Conservation (phyloP, 2,113 vertebrate species). For the Ia io region DNA sequence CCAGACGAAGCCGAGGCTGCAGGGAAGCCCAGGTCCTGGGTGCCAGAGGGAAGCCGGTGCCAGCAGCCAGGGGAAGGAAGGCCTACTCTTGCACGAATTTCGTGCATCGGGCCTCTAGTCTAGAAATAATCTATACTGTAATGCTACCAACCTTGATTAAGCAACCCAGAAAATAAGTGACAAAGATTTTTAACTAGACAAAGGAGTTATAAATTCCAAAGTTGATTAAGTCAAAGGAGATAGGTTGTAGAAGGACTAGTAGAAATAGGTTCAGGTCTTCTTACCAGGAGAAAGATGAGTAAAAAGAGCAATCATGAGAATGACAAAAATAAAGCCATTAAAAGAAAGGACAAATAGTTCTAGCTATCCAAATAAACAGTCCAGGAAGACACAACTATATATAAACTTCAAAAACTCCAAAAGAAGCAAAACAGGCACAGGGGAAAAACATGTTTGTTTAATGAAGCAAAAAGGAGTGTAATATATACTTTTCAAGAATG, state of each 20-base stretch:
- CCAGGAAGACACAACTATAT: neutral
- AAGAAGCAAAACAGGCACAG: neutral
- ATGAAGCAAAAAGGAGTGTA: slow-evolving; percentile 11
- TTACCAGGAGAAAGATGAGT: neutral
- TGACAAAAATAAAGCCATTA: neutral
- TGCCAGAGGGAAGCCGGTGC: too few relatives aligned
- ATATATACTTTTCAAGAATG: neutral
- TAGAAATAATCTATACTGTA: neutral
- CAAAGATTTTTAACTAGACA: neutral
- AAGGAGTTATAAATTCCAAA: neutral
- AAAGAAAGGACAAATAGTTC: neutral
- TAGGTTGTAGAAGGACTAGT: neutral
- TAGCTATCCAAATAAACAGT: neutral
- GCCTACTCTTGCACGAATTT: too few relatives aligned
- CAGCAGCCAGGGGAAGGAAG: too few relatives aligned
- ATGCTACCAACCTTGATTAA: neutral
- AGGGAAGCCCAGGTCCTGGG: too few relatives aligned
- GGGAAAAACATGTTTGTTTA: neutral
- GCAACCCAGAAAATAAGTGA: neutral
- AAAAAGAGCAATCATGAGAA: neutral
- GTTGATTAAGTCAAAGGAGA: neutral
- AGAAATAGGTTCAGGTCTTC: neutral
- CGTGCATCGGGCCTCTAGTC: too few relatives aligned
- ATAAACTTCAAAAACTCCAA: neutral
- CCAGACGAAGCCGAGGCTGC: too few relatives aligned